A percentile compares a stretch with the other conserved stretches of the same genome.
Evolutionary conservation across 2,113 vertebrate genomes (phyloP).

Genomic region (Ochotona curzoniae): DNA sequence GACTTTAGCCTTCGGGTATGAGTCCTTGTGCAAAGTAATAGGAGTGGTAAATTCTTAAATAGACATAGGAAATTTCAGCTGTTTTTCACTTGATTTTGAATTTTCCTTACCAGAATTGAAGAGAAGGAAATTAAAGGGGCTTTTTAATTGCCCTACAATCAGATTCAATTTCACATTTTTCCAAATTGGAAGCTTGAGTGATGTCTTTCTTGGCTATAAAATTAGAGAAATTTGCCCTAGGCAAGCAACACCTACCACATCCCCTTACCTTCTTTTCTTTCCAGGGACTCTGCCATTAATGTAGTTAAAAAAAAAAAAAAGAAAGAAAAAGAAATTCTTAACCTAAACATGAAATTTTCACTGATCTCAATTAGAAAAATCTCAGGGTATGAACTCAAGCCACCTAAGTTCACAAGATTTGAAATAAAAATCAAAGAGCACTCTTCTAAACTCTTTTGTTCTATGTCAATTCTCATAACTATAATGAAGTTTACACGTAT

Average conservation of each 20-base stretch:
- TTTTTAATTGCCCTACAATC: not conserved
- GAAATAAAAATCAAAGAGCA: not conserved
- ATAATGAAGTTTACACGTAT: not conserved
- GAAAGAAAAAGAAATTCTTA: too few relatives aligned
- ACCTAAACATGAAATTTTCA: not conserved
- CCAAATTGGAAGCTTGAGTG: not conserved
- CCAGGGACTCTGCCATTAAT: not conserved
- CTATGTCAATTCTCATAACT: not conserved
- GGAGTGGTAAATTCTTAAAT: conserved; percentile 42
- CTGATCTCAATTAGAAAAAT: not conserved
- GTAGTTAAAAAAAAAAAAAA: too few relatives aligned
- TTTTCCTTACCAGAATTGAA: not conserved
- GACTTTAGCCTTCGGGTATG: conserved; percentile 18
- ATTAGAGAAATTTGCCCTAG: not conserved
- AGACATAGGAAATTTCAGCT: not conserved
- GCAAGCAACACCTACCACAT: not conserved
- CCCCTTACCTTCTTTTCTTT: not conserved
- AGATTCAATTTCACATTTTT: not conserved
- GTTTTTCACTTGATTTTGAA: not conserved
- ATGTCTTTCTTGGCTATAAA: not conserved
- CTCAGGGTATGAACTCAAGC: not conserved
- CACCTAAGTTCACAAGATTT: not conserved
- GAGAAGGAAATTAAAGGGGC: not conserved
- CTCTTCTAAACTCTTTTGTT: not conserved
- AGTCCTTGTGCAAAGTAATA: not conserved